Conservation (phyloP, 2,888 invertebrate genomes). For the Embidobia sp. region DNA sequence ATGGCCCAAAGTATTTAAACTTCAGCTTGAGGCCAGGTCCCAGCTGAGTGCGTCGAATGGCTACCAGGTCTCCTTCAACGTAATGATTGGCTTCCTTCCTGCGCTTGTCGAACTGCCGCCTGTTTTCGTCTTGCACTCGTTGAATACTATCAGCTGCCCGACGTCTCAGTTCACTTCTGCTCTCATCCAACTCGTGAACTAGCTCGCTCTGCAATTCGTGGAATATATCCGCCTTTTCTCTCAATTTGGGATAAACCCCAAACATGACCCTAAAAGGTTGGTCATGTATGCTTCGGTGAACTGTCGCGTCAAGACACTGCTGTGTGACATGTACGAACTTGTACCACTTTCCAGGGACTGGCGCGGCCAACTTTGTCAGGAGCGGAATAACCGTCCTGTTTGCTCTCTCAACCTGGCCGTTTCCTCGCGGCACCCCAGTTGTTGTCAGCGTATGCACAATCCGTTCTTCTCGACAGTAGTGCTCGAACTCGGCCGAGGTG, state of each 20-base stretch:
- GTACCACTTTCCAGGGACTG: not conserved
- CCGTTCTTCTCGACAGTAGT: not conserved
- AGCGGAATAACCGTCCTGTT: slow-evolving; percentile 1
- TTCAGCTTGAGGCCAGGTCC: not conserved
- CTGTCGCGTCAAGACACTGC: not conserved
- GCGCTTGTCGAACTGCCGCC: not conserved
- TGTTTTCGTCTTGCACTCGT: not conserved
- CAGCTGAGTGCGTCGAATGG: not conserved
- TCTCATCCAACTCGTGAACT: not conserved
- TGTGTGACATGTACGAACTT: not conserved
- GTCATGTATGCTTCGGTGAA: not conserved
- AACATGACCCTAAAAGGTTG: not conserved
- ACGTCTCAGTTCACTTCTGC: not conserved
- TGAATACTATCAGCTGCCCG: not conserved
- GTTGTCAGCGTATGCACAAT: not conserved
- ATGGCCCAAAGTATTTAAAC: not conserved
- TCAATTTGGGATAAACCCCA: not conserved
- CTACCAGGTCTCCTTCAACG: not conserved
- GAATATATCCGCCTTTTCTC: not conserved
- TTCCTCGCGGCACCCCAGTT: slow-evolving; percentile 4
- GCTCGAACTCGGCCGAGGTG: not conserved
- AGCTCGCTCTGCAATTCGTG: not conserved
- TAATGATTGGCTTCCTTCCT: not conserved
- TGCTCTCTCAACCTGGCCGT: slow-evolving; percentile 9
- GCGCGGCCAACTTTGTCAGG: not conserved